These are phyloP conservation scores for Xerus rutilus DNA, from an alignment of 2,797 vertebrate genomes.

Conservation along the genomic window DNA sequence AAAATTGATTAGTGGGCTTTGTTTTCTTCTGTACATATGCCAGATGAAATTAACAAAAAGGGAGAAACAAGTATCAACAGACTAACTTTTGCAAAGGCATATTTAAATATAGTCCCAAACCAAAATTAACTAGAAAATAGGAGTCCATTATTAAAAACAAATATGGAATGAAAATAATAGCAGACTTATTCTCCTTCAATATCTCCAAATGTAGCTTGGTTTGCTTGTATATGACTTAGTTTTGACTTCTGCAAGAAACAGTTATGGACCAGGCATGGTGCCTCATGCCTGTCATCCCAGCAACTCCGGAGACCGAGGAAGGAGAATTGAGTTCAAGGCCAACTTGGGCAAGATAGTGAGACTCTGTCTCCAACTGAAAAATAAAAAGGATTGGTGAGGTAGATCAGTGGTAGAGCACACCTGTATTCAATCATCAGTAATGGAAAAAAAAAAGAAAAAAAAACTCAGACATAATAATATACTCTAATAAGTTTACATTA, in stretches of 20 bases:
- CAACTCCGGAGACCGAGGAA: too few relatives aligned
- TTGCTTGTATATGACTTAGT: neutral
- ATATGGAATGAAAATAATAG: neutral
- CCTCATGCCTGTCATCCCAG: too few relatives aligned
- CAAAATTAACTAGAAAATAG: neutral
- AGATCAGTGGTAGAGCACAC: too few relatives aligned
- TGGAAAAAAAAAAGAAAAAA: too few relatives aligned
- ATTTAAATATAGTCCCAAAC: neutral
- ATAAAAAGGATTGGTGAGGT: too few relatives aligned
- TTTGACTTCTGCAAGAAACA: neutral
- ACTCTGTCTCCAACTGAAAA: too few relatives aligned
- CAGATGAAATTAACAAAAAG: neutral
- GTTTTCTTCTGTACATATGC: too few relatives aligned
- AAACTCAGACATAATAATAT: neutral
- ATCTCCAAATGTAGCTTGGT: neutral
- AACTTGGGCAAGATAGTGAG: too few relatives aligned
- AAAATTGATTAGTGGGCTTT: neutral
- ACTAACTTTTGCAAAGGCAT: neutral
- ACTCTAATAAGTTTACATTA: neutral
- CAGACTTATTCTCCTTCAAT: neutral
- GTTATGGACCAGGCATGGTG: neutral
- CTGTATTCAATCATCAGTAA: too few relatives aligned
- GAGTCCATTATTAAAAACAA: neutral
- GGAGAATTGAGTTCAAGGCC: too few relatives aligned
- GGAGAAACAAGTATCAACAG: neutral